phyloP scores from a whole-genome alignment of 2,888 invertebrate species.

The Stenolophus ochropezus region DNA sequence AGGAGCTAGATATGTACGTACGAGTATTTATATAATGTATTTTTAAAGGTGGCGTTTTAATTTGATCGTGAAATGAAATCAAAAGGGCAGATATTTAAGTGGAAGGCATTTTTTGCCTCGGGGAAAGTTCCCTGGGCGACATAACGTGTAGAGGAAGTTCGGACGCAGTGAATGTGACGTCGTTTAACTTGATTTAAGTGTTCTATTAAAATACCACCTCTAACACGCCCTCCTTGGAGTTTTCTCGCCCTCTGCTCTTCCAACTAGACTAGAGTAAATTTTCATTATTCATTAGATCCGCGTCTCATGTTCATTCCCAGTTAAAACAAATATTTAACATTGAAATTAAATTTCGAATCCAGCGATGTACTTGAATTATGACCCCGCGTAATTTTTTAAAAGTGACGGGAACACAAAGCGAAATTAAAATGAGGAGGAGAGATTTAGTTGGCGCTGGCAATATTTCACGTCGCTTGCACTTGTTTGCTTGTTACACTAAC shows the following conservation, averaged over 20 bases:
- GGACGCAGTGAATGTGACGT: slow-evolving; percentile 65
- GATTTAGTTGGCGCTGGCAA: neutral
- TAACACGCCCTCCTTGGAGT: slow-evolving; percentile 25
- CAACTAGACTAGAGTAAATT: slow-evolving; percentile 54
- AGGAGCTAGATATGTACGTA: no score
- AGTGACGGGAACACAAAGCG: slow-evolving; percentile 40
- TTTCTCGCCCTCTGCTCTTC: neutral
- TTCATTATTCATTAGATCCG: slow-evolving; percentile 60
- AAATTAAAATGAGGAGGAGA: slow-evolving; percentile 49
- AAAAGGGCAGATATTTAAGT: no score
- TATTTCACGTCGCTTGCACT: neutral
- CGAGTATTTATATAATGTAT: no score
- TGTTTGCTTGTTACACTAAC: slow-evolving; percentile 72
- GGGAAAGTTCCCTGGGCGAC: neutral
- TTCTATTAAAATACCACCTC: slow-evolving; percentile 69
- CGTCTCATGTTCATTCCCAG: slow-evolving; percentile 56
- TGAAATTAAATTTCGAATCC: slow-evolving; percentile 56
- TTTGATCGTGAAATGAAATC: neutral
- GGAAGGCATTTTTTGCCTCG: neutral
- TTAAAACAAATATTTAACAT: slow-evolving; percentile 60
- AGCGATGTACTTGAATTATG: slow-evolving; percentile 50
- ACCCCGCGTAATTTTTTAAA: slow-evolving; percentile 27
- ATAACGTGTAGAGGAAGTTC: slow-evolving; percentile 21
- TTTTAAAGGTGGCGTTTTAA: no score
- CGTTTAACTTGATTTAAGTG: slow-evolving; percentile 71